These are phyloP conservation scores for Hassar affinis DNA, from an alignment of 2,113 vertebrate genomes.

Conservation along the genomic window DNA sequence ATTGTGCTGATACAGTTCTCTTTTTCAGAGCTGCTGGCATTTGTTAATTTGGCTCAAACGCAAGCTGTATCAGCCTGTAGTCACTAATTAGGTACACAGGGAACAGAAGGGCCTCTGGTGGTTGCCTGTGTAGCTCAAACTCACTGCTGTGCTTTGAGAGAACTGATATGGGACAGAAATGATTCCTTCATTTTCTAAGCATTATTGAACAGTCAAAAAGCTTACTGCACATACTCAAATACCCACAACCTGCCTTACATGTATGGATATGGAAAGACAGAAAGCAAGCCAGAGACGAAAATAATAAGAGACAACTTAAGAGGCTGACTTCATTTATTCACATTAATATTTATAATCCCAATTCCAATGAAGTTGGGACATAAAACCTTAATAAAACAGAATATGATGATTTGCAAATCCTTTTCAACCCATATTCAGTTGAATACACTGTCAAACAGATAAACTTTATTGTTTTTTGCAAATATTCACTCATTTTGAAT, in stretches of 20 bases:
- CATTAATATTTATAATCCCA: not conserved
- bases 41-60: not conserved
- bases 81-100: conserved; percentile 64
- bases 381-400: too few species aligned
- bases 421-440: too few species aligned
- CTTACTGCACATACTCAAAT: not conserved
- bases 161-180: conserved; percentile 25
- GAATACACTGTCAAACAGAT: too few species aligned
- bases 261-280: not conserved
- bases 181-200: conserved; percentile 8
- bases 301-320: not conserved
- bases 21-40: conserved; percentile 12
- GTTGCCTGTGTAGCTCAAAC: not conserved
- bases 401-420: too few species aligned
- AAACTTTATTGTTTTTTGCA: too few species aligned
- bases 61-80: conserved; percentile 49
- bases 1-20: conserved; percentile 1
- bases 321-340: not conserved
- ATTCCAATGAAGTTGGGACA: too few species aligned
- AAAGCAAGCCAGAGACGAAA: not conserved
- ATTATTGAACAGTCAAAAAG: conserved; percentile 3
- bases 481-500: too few species aligned
- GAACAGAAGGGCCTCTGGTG: conserved; percentile 47
- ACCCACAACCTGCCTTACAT: not conserved
- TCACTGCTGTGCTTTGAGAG: not conserved